Evolutionary conservation across 2,888 invertebrate species (phyloP), one percentile per base, ranked within the genome.

Genomic region (Drosophila cracens): DNA sequence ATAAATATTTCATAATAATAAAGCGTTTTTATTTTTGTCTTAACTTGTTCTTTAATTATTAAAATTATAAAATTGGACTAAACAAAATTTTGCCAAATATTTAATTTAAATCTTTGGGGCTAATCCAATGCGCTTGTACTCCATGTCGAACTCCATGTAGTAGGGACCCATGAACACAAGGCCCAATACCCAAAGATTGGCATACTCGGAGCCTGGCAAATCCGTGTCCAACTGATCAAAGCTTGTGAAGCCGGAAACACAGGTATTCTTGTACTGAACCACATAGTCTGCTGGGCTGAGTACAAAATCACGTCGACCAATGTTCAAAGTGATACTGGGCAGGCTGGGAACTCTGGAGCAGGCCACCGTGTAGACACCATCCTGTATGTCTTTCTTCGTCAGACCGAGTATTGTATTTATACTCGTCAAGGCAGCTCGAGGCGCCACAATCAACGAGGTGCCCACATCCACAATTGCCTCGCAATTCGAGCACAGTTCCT

Each of bases 391-490:
- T 0, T 59, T 46, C 33, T 21, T 29, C 2, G 56, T 70, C 8
- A 83, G n/a, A 3, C 69, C 67, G 13, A 82, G 48, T 29, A 61
- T 36, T 0, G 40, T 18, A 18, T 88, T 86, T 25, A 83, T 71
- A 10, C 5, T 31, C 0, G n/a, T 4, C 1, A 83, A 49, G n/a
- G 38, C 86, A 18, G 54, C 33, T 4, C 6, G 25, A 0, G 83
- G 83, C 29, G 98, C 99, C 82, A 97, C 98, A 88, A 99, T 96
- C 70, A 99, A 95, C 63, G 98, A 98, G 78, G 99, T 99, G 87
- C 98, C 98, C 64, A 98, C 98, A 94, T 98, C 98, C 46, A 98
- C 97, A 93, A 98, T 98, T 25, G 98, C 99, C 93, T 97, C 95
- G 93, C 99, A 99, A 85, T 94, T 92, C 1, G 92, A 79, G 91